These are phyloP conservation scores for Galaxias olidus DNA, from an alignment of 2,797 vertebrate species.

Conservation along the genomic window DNA sequence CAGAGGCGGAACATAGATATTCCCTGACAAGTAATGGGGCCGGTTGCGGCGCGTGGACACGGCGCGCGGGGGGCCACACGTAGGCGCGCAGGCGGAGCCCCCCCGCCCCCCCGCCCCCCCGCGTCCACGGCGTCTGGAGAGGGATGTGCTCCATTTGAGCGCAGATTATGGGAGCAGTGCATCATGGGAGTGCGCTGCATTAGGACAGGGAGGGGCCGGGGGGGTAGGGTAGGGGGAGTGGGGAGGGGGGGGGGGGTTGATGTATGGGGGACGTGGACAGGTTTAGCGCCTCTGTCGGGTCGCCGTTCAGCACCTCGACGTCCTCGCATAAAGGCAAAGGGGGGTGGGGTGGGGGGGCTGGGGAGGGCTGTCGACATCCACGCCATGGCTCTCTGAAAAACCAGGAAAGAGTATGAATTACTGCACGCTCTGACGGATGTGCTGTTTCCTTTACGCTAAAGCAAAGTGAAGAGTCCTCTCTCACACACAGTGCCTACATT, in stretches of 20 bases:
- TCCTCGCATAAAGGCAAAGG: neutral
- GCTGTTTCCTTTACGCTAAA: too few species aligned
- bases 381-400: too few species aligned
- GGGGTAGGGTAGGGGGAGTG: conserved; percentile 8
- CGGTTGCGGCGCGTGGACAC: conserved; percentile 10
- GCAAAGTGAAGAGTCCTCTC: too few species aligned
- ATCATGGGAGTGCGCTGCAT: conserved; percentile 14
- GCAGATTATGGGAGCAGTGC: conserved; percentile 24
- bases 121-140: neutral
- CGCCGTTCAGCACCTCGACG: neutral
- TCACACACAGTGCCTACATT: too few species aligned
- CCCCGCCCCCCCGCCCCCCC: too few species aligned
- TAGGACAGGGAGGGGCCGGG: neutral
- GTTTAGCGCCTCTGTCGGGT: neutral
- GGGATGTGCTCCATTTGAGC: conserved; percentile 25
- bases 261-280: neutral
- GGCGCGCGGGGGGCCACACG: neutral
- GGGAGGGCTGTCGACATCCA: too few species aligned
- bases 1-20: conserved; percentile 32
- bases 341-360: neutral
- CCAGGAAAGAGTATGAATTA: too few species aligned
- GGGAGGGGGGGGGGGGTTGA: too few species aligned
- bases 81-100: neutral
- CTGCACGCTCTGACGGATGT: too few species aligned
- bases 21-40: conserved; percentile 22